Evolutionary conservation across 2,797 vertebrate species (phyloP).

Genomic region (Nannoperca australis): DNA sequence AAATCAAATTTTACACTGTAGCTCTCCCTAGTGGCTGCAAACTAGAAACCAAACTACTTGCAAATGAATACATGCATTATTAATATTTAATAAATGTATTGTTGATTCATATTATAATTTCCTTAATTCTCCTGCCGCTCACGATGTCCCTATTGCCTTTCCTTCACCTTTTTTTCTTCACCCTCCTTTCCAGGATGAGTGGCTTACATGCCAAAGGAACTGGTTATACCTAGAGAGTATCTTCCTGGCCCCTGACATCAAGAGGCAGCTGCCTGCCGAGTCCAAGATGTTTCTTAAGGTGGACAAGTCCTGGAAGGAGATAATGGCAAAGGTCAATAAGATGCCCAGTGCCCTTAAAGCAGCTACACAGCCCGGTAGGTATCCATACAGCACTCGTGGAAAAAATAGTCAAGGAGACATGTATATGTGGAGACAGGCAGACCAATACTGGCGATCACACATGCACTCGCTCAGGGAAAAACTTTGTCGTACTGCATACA

Average conservation of each 20-base stretch:
- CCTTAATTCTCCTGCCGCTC: not conserved
- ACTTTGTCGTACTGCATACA: not conserved
- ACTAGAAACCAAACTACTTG: conserved; percentile 5
- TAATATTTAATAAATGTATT: not conserved
- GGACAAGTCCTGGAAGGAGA: conserved; percentile 91
- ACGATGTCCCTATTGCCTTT: not conserved
- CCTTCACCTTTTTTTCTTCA: not conserved
- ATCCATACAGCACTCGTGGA: not conserved
- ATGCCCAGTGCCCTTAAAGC: conserved; percentile 87
- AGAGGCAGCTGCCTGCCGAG: conserved; percentile 88
- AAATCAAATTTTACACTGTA: conserved; percentile 38
- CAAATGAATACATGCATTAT: conserved; percentile 1
- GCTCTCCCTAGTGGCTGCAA: conserved; percentile 58
- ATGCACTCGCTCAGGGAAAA: not conserved
- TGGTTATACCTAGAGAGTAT: conserved; percentile 92
- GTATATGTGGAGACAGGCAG: not conserved
- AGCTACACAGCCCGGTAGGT: conserved; percentile 85
- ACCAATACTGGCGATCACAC: not conserved
- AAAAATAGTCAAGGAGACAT: conserved; percentile 7
- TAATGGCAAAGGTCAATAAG: conserved; percentile 87
- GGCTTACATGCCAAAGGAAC: conserved; percentile 89
- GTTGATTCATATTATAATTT: not conserved
- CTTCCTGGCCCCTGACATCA: conserved; percentile 89
- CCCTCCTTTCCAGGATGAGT: conserved; percentile 85
- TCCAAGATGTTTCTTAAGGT: conserved; percentile 91